A percentile compares a stretch with the other conserved stretches of the same genome.
phyloP scores from a whole-genome alignment of 2,888 invertebrate genomes.

The Pristionchus maxplancki region DNA sequence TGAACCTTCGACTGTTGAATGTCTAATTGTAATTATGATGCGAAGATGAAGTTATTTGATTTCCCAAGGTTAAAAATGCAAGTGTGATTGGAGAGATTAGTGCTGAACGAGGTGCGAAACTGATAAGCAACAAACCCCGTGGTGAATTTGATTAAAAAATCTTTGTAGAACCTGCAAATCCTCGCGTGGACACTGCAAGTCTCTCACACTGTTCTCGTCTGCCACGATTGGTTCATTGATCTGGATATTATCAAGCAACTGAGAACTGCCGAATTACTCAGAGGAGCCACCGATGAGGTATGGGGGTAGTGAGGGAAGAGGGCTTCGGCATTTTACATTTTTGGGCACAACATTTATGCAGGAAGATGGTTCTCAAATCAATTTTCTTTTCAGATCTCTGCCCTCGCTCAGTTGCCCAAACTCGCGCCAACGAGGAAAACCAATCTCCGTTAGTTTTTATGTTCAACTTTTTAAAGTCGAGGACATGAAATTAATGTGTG shows the following conservation, averaged over 20 bases:
- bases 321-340: too few species aligned
- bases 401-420: slow-evolving; percentile 49
- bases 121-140: too few species aligned
- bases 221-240: slow-evolving; percentile 92
- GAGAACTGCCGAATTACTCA: slow-evolving; percentile 57
- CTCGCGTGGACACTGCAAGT: slow-evolving; percentile 90
- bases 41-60: background rate
- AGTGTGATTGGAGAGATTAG: too few species aligned
- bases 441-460: slow-evolving; percentile 58
- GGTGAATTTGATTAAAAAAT: too few species aligned
- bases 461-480: background rate
- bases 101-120: too few species aligned
- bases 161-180: slow-evolving; percentile 86
- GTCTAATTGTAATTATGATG: background rate
- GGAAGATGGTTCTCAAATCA: background rate
- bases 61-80: too few species aligned
- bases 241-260: slow-evolving; percentile 77
- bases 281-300: slow-evolving; percentile 50
- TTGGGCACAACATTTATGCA: too few species aligned
- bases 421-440: slow-evolving; percentile 56
- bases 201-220: slow-evolving; percentile 90
- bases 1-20: background rate
- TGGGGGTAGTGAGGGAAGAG: background rate
- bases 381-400: background rate
- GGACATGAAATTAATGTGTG: too few species aligned